Evolutionary conservation across 2,888 invertebrate species (phyloP), one percentile per base, ranked within the genome.

Genomic region (Danaus chrysippus): DNA sequence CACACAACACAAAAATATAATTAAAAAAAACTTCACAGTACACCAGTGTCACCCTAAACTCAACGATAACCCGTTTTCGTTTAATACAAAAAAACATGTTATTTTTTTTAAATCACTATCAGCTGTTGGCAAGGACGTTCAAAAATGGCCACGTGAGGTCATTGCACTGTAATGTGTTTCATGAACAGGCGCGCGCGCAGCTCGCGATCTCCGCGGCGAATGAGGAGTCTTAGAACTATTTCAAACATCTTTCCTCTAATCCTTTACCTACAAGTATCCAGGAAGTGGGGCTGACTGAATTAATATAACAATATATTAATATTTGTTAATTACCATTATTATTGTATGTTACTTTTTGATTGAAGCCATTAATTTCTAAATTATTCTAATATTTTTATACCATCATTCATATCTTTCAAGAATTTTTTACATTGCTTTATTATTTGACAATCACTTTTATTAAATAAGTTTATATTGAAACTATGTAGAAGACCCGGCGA

Each of bases 211-310:
- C 82, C 76, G 77, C 86, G 75, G 77, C 90, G 89, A 91, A 88
- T 91, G 90, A 87, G 83, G 82, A 84, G 83, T 70, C 81, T 73
- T 79, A 87, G 86, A 88, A 88, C 87, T 88, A 87, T 88, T 88
- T 86, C 88, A 88, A 88, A 84, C 79, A 86, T 86, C 83, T 87
- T 86, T 86, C 84, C 86, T 87, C 86, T 87, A 86, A 86, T 86
- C 86, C 86, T 86, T 86, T 86, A 80, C 23, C 84, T 82, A 81
- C 79, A 75, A 77, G 70, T 73, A 34, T 34, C 23, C 68, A 69
- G 76, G 75, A 76, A 76, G 74, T 74, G 75, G 75, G 77, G 73
- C 73, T 77, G 72, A 75, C 72, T 73, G 67, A 72, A 75, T 66
- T 66, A 64, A 34, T 34, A 34, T 23, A 23, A 23, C 44, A 44